Base-by-base conservation (phyloP, 2,888 invertebrate species). In the Leucophora obtusa region DNA sequence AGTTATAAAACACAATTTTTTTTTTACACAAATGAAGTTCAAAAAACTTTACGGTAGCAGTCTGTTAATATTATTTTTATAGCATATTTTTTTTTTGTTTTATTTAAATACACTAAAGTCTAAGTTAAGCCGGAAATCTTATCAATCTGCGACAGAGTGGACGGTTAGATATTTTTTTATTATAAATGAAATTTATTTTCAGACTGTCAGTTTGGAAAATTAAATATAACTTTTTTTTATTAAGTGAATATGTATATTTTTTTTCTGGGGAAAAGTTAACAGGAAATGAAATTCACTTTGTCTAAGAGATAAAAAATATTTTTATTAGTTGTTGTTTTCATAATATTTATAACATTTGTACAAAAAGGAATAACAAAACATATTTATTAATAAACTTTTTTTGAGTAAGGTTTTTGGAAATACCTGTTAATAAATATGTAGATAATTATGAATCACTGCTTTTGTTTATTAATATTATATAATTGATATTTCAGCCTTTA, bases 41-140 rank as follows among this genome's bases (percentile, higher is more conserved):
- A 15, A 9, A 51, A 63, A 76, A 76, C 56, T 63, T 72, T 71
- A n/a, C 21, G 11, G 35, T 53, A 50, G 50, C 71, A 50, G 77
- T 78, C 77, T 78, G 65, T 54, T 65, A 24, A 71, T 28, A 43
- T 70, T 63, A 35, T 50, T 62, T 56, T 21, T 21, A 35, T 54
- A 21, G 3, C 15, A 28, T 50, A n/a, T 9, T 0, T 21, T 17
- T 51, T 33, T 43, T 54, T 33, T 35, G 17, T 33, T 38, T n/a
- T 33, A 43, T 11, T 28, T 4, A 15, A 28, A 56, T 60, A 33
- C 59, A 38, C 15, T 7, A 56, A 71, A 72, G 77, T 78, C 50
- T 54, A 78, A 78, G 60, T 72, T 71, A 78, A 78, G 54, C 77
- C 71, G 77, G 77, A 78, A 72, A 78, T 78, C 77, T 78, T 78